Evolutionary conservation across 2,797 vertebrate species (phyloP), one percentile per base, ranked within the genome.

Genomic region (Enteromius treurensis): DNA sequence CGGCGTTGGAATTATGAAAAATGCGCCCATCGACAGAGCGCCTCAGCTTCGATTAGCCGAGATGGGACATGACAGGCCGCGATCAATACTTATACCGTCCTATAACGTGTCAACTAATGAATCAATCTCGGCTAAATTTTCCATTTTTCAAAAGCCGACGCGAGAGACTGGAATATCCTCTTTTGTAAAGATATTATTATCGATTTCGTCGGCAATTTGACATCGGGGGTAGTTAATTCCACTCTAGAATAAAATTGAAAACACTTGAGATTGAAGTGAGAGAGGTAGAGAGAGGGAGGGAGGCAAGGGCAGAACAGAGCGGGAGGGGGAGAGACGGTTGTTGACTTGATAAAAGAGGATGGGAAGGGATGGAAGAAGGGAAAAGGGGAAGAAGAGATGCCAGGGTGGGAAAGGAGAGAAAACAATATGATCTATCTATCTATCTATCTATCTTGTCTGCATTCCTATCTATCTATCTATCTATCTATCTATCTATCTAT

Each of bases 171-270:
- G 97, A 98, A 97, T 98, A 97, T 97, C 97, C 97, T 97, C 96
- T 97, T 98, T 98, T 98, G 97, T 97, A 98, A 97, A 98, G 97
- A 98, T 98, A 98, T 98, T 98, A 98, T 98, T 98, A 98, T 98
- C 97, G 97, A 98, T 98, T 98, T 97, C 96, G 97, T 97, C 97
- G 97, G 97, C 97, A 97, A 97, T 97, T 98, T 97, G 97, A 98
- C 97, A 98, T 97, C 96, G 97, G 97, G 97, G 97, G 96, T 97
- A 97, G 97, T 98, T 98, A 98, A 98, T 98, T 98, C 97, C 97
- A 98, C 97, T 97, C 97, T 95, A 97, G 96, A 97, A 97, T 97
- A 98, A 98, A 98, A 97, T 98, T 97, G 96, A 98, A 97, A 98
- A 97, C 97, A 98, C 97, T 98, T 98, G 97, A 97, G 96, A 97